phyloP scores from a whole-genome alignment of 23 tunicate genomes.

The Halocynthia roretzi region DNA sequence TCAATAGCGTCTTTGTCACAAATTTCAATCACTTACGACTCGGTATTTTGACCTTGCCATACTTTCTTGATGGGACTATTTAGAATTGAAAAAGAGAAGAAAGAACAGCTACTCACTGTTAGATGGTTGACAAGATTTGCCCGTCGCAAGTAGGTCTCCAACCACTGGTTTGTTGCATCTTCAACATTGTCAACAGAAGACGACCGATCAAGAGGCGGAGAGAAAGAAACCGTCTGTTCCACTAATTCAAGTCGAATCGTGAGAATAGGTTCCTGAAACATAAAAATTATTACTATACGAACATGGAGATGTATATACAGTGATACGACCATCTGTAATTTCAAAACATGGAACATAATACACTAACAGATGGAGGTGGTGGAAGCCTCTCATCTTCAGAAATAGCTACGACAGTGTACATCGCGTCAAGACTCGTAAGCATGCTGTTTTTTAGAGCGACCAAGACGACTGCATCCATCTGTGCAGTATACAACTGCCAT shows the following conservation, averaged over 20 bases:
- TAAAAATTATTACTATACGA: too few species aligned
- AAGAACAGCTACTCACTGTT: constrained; percentile 35
- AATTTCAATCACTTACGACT: too few species aligned
- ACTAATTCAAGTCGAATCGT: constrained; percentile 77
- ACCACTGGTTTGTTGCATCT: constrained; percentile 61
- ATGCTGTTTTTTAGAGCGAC: constrained; percentile 77
- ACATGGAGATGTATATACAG: too few species aligned
- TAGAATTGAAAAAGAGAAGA: background rate
- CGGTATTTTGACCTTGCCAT: too few species aligned
- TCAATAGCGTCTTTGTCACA: constrained; percentile 2
- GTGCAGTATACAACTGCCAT: constrained; percentile 84
- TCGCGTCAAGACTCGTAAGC: constrained; percentile 77
- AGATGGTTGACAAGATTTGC: constrained; percentile 65
- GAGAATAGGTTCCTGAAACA: constrained; percentile 28
- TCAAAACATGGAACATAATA: too few species aligned
- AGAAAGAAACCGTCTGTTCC: constrained; percentile 80
- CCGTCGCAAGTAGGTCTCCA: constrained; percentile 43
- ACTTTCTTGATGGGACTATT: background rate
- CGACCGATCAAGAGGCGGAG: constrained; percentile 90
- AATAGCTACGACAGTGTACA: constrained; percentile 50
- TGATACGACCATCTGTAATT: too few species aligned
- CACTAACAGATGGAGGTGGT: background rate
- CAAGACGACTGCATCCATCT: constrained; percentile 84
- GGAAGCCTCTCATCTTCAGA: constrained; percentile 12
- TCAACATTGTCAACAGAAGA: constrained; percentile 90